A percentile compares a stretch with the other conserved stretches of the same genome.
phyloP scores from a whole-genome alignment of 2,113 vertebrate species.

The Apistogramma diplotaenia region DNA sequence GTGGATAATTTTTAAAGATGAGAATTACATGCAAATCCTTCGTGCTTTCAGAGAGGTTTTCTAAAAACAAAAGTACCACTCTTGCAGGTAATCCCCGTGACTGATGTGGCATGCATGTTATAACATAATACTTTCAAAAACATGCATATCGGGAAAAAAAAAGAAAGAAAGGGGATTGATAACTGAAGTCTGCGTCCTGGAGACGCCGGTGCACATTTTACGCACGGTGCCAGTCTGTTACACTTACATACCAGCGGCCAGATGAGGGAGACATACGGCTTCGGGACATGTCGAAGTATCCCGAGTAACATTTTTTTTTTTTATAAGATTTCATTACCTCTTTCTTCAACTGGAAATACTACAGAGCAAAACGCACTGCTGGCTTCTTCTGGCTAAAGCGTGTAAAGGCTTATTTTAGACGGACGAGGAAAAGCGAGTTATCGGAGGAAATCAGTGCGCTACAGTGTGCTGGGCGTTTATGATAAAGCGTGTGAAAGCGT shows the following conservation, averaged over 20 bases:
- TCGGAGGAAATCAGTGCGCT: conserved; percentile 27
- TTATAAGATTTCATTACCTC: conserved; percentile 61
- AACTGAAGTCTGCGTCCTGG: conserved; percentile 17
- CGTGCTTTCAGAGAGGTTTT: neutral
- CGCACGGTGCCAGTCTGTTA: conserved; percentile 63
- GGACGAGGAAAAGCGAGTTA: neutral
- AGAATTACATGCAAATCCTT: neutral
- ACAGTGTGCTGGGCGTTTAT: conserved; percentile 44
- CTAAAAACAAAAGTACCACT: neutral
- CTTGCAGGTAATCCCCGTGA: neutral
- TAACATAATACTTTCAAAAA: neutral
- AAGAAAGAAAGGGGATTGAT: neutral
- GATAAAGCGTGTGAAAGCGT: conserved; percentile 57
- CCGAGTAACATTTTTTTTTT: conserved; percentile 36
- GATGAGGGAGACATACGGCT: conserved; percentile 76
- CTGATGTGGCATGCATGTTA: conserved; percentile 10
- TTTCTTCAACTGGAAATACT: conserved; percentile 57
- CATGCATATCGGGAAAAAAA: neutral
- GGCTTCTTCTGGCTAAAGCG: conserved; percentile 1
- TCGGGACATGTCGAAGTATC: conserved; percentile 67
- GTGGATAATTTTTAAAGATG: neutral
- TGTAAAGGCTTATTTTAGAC: neutral
- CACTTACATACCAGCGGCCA: conserved; percentile 69
- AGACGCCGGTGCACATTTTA: conserved; percentile 59
- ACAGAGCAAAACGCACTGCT: conserved; percentile 13